Evolutionary conservation across 2,888 invertebrate genomes (phyloP), one percentile per base, ranked within the genome.

Genomic region (Bellardia pandia): DNA sequence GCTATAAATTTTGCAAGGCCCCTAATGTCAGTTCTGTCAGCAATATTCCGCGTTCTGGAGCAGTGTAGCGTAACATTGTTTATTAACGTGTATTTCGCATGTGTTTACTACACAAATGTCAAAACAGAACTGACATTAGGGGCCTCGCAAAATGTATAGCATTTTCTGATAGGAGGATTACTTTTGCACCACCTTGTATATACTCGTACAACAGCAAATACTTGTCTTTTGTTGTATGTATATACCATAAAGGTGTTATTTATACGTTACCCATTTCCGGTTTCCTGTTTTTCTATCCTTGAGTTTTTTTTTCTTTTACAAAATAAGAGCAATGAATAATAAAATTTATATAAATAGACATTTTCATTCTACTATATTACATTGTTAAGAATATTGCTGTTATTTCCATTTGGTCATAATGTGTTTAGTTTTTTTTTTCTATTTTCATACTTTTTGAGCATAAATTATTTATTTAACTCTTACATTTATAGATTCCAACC

Each of bases 211-310:
- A 9, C 2, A 45, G 13, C 3, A 37, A 13, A 37, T 37, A 5
- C n/a, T n/a, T 45, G 6, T 23, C 2, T 23, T 13, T 13, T 2
- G 7, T 56, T n/a, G n/a, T 13, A 7, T 66, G 3, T 40, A 56
- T 77, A 37, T 23, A 23, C 23, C 23, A 76, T 53, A 76, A 64
- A 76, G 53, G 64, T 76, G 64, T 58, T 60, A 66, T 69, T 69
- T 51, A 79, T 80, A 72, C 72, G 72, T 80, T 71, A 64, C n/a
- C 51, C 23, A 51, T 30, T 72, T 72, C 62, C 79, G 11, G 13
- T 78, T 69, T 37, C 62, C 33, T 40, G 6, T 6, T n/a, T 5
- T 14, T 62, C n/a, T n/a, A 3, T 7, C 23, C 2, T 16, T 23
- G 23, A 9, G 56, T 9, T 56, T 56, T 51, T n/a, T 3, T 51